Base-by-base conservation (phyloP, 1,140 invertebrate species). In the Drosophila parabipectinata region DNA sequence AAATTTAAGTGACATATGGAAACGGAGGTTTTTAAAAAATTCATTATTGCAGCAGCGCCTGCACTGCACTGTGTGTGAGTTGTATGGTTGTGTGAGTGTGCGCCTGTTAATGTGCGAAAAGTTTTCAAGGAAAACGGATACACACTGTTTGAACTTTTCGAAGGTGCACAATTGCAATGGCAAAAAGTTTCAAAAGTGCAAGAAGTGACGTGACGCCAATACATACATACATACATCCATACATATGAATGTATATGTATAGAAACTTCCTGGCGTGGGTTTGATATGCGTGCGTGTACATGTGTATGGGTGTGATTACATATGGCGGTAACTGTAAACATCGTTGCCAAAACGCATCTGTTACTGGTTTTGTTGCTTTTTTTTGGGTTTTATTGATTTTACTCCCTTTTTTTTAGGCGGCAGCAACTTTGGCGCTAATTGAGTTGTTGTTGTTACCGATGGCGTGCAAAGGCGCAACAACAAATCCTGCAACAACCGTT, bases 111-210 rank as follows among this genome's bases (percentile, higher is more conserved):
- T 66, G 73, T 68, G 63, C 41, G 58, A 78, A 87, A 85, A 77
- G 73, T 82, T 83, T 83, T 79, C 79, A 88, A 88, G 83, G 83
- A 88, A 83, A 88, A 88, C 79, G 84, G 83, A 88, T 88, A 88
- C 83, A 88, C 76, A 88, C 84, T 64, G 64, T 80, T 87, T 79
- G 61, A 87, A 82, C 75, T 72, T 76, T 82, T 61, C 64, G 45
- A 82, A 82, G 82, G 78, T 88, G 79, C 83, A 82, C 47, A 78
- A 75, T 66, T 88, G 82, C 66, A 77, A 34, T 54, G 56, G 59
- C 54, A 45, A 47, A 74, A 30, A 51, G 45, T 51, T 72, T 76
- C 7, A 48, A 39, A 54, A 74, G 60, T 74, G 58, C 59, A 64
- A 74, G 44, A 37, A 63, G 52, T 69, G 63, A 69, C 66, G 54